Evolutionary conservation across 1,140 invertebrate species (phyloP), one percentile per base, ranked within the genome.

Genomic region (Atta texana): DNA sequence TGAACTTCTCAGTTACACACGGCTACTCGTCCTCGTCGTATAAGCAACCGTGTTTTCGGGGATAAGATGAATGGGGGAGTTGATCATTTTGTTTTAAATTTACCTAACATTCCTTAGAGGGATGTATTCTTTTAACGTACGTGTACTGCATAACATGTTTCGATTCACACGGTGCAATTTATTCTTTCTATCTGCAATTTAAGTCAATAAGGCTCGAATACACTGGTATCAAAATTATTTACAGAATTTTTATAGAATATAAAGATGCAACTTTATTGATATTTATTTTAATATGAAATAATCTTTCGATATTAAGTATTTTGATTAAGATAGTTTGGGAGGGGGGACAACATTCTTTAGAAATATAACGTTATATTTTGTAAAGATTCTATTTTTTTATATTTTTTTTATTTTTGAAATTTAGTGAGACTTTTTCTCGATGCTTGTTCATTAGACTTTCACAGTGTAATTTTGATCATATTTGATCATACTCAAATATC

Each of bases 1-100:
- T 86, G 68, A 89, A 92, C 90, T 91, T 92, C 90, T 92, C 90
- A 88, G 92, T 92, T 92, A 91, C 91, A 87, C 80, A 31, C 53
- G 34, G n/a, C 82, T 87, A 90, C 85, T 81, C 90, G 86, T 91
- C 66, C 85, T 81, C 90, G 84, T 91, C 66, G 18, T 78, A 55
- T 69, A 85, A 63, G 61, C 51, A 18, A 6, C n/a, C 39, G 72
- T 69, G 31, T 76, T 34, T 61, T 57, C 1, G 57, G 21, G 63
- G 16, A 49, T 21, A 76, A 76, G 64, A 87, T 49, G 64, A 84
- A 87, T 68, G 78, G 63, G n/a, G 44, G 59, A 0, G 51, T 75
- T 71, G 49, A 72, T 18, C 24, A 64, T 55, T 78, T 89, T 61
- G 49, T 59, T 86, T 78, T 49, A 87, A 82, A 68, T 74, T 61